phyloP scores from a whole-genome alignment of 1,140 invertebrate genomes.

The Drosophila bifasciata region DNA sequence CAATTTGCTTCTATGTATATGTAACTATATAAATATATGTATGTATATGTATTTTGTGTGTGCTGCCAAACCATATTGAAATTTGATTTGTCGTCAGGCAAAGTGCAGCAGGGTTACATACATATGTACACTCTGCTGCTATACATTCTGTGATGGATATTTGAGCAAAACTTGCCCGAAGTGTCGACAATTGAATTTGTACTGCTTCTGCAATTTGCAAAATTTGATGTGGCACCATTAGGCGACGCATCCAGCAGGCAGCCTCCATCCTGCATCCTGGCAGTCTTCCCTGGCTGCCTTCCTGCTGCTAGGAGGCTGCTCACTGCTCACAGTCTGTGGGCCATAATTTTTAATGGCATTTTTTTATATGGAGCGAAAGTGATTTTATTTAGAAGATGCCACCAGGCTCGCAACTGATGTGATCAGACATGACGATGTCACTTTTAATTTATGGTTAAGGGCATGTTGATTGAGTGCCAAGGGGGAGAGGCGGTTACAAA shows the following conservation, averaged over 20 bases:
- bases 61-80: slow-evolving; percentile 63
- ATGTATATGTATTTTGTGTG: slow-evolving; percentile 23
- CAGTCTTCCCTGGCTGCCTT: too few relatives aligned
- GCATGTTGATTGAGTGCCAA: too few relatives aligned
- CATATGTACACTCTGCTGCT: too few relatives aligned
- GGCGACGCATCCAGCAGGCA: slow-evolving; percentile 12
- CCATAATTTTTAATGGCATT: slow-evolving; percentile 80
- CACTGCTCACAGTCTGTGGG: slow-evolving; percentile 7
- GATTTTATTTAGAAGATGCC: slow-evolving; percentile 61
- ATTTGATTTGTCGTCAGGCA: slow-evolving; percentile 66
- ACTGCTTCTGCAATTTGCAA: slow-evolving; percentile 49
- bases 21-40: too few relatives aligned
- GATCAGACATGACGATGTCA: slow-evolving; percentile 2
- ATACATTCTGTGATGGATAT: slow-evolving; percentile 64
- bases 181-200: slow-evolving; percentile 67
- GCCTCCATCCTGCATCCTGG: not conserved
- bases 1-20: slow-evolving; percentile 42
- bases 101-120: slow-evolving; percentile 68
- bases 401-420: not conserved
- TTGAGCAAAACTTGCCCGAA: slow-evolving; percentile 68
- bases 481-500: too few relatives aligned
- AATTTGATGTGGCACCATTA: slow-evolving; percentile 66
- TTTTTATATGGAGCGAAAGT: slow-evolving; percentile 72
- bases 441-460: not conserved
- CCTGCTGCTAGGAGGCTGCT: too few relatives aligned